Base-by-base conservation (phyloP, 2,888 invertebrate genomes). In the Cepaea hortensis region DNA sequence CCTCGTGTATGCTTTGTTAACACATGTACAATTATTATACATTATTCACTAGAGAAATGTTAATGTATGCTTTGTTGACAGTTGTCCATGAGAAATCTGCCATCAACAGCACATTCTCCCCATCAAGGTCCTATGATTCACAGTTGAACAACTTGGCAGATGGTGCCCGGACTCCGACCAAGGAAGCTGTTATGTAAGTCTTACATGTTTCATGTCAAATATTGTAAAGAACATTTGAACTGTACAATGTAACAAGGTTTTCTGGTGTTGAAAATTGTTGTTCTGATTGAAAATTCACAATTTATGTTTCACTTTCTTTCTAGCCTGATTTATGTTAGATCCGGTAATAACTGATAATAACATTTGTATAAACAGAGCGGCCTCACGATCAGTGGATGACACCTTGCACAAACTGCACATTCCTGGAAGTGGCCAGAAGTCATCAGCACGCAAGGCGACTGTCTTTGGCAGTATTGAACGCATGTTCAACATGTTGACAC, bases 381-480 rank as follows among this genome's bases (percentile, higher is more conserved):
- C 92, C 3, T 94, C 94, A 1, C 73, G 85, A 2, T 89, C 89
- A 15, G 92, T 94, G 23, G 94, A 94, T 85, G 93, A 93, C 72
- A 92, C 93, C 65, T 89, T 94, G 35, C 92, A 93, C 89, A 91
- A 91, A 70, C 90, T 92, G 46, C 92, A 93, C 86, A 88, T 91
- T 61, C 91, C 91, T 50, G 90, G 90, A 46, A 91, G 91, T 81
- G 84, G 84, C 15, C 83, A 81, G 84, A 87, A 87, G 50, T 85
- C 87, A 23, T 84, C 87, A 23, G 84, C 89, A 11, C 87, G 90
- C 55, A 93, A 92, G 87, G 91, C 91, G 3, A 91, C 93, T 0
- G 95, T 97, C 87, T 95, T 96, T 93, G 96, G 96, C 72, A 96
- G 96, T 91, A 95, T 97, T 86, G 97, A 97, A 93, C 95, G 96